Evolutionary conservation across 1,140 invertebrate genomes (phyloP).

Genomic region (Drosophila pandora): DNA sequence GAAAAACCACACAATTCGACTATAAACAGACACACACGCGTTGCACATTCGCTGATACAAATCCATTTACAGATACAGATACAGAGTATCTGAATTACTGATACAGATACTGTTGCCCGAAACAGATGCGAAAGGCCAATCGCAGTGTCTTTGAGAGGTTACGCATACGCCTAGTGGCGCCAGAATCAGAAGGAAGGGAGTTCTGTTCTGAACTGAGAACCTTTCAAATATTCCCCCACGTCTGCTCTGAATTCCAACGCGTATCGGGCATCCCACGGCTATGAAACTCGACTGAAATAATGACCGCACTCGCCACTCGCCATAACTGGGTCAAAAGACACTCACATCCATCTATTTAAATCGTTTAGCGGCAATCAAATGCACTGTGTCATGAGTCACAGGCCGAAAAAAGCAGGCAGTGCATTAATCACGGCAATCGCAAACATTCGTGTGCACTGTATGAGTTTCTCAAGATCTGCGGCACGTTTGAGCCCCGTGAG

Average conservation of each 20-base stretch:
- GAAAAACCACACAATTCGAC: constrained; percentile 38
- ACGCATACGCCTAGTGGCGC: too few relatives aligned
- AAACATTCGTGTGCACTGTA: constrained; percentile 10
- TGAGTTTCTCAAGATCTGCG: constrained; percentile 66
- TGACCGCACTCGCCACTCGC: constrained; percentile 18
- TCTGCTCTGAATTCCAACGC: constrained; percentile 12
- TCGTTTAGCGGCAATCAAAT: constrained; percentile 76
- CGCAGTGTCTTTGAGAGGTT: too few relatives aligned
- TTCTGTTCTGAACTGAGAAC: neutral
- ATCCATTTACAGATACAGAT: too few relatives aligned
- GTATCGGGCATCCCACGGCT: constrained; percentile 19
- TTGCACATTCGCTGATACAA: too few relatives aligned
- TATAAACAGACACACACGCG: constrained; percentile 39
- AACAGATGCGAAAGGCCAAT: too few relatives aligned
- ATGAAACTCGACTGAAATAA: constrained; percentile 19
- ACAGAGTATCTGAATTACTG: too few relatives aligned
- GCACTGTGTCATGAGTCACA: constrained; percentile 41
- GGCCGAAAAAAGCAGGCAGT: constrained; percentile 29
- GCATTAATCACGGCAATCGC: constrained; percentile 66
- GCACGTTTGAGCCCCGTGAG: constrained; percentile 62
- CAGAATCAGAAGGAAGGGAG: neutral
- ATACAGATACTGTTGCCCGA: too few relatives aligned
- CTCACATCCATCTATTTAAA: constrained; percentile 67
- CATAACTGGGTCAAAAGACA: constrained; percentile 72
- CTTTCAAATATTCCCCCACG: neutral